phyloP scores from a whole-genome alignment of 2,888 invertebrate species.

The Eumacrocentrus americanus region DNA sequence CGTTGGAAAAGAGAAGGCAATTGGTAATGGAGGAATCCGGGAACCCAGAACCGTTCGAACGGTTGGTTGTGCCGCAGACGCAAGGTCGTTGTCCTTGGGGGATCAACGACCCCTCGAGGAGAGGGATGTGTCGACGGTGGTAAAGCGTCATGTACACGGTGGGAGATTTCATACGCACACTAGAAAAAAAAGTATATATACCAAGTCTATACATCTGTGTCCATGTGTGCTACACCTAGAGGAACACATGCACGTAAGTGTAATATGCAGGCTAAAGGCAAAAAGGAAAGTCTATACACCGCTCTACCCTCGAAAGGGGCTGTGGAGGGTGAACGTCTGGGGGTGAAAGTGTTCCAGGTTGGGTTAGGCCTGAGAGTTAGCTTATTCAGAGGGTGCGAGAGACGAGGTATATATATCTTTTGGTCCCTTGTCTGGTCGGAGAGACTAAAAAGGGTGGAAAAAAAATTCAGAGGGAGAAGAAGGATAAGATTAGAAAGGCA shows the following conservation, averaged over 20 bases:
- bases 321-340: neutral
- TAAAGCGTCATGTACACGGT: slow-evolving; percentile 28
- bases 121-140: slow-evolving; percentile 39
- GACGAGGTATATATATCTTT: neutral
- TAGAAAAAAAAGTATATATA: neutral
- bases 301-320: neutral
- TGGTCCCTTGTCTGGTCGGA: too few relatives aligned
- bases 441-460: slow-evolving; percentile 1
- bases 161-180: slow-evolving; percentile 22
- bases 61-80: slow-evolving; percentile 55
- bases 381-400: slow-evolving; percentile 10
- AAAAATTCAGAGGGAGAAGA: neutral
- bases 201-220: slow-evolving; percentile 15
- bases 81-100: slow-evolving; percentile 63
- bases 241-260: neutral
- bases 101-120: slow-evolving; percentile 61
- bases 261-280: neutral
- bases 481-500: slow-evolving; percentile 14
- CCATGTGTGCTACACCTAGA: neutral
- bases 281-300: neutral
- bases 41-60: slow-evolving; percentile 55
- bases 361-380: slow-evolving; percentile 13
- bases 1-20: slow-evolving; percentile 35
- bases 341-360: neutral
- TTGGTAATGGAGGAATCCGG: slow-evolving; percentile 59